These are phyloP conservation scores for Rhinoraja longicauda DNA, from an alignment of 2,797 vertebrate genomes.

Conservation along the genomic window DNA sequence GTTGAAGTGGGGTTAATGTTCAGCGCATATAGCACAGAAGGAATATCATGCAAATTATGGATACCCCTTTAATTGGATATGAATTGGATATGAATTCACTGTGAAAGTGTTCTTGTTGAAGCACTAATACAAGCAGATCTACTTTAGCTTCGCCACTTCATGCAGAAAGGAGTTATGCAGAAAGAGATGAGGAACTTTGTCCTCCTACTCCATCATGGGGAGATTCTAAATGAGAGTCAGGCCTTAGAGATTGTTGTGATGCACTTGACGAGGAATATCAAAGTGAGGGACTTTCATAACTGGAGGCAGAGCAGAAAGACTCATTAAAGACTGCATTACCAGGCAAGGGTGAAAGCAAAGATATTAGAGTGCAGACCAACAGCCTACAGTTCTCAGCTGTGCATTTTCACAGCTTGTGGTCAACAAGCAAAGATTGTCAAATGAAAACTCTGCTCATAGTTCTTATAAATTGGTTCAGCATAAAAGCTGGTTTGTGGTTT, in stretches of 20 bases:
- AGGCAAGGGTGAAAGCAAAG: not conserved
- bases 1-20: not conserved
- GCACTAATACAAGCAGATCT: not conserved
- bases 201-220: not conserved
- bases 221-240: not conserved
- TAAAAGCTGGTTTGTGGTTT: not conserved
- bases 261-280: not conserved
- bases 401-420: not conserved
- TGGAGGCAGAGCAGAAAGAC: not conserved
- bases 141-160: not conserved
- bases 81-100: constrained; percentile 10
- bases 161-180: not conserved
- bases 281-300: not conserved
- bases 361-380: not conserved
- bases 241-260: not conserved
- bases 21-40: not conserved
- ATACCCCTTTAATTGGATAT: not conserved
- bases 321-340: not conserved
- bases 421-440: not conserved
- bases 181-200: not conserved
- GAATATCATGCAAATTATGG: not conserved
- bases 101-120: not conserved
- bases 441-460: not conserved
- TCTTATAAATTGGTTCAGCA: constrained; percentile 18
- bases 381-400: not conserved